Conservation (phyloP, 23 tunicate species). For the Aplidium turbinatum region DNA sequence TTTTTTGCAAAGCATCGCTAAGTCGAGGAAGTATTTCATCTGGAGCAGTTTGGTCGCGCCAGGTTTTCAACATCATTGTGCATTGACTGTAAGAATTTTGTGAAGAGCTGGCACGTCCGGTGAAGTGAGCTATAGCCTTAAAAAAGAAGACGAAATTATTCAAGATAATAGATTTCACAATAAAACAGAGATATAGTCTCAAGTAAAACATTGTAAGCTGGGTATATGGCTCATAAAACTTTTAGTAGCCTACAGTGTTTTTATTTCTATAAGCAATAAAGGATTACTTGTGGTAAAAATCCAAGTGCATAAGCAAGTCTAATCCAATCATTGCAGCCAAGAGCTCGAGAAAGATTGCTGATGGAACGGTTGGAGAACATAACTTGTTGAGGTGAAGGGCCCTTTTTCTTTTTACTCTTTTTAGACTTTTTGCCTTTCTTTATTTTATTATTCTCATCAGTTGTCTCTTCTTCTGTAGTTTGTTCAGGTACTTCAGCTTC, state of each 20-base stretch:
- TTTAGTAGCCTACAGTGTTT: too few relatives aligned
- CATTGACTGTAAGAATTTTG: slow-evolving; percentile 90
- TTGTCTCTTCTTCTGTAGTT: too few relatives aligned
- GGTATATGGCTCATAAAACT: too few relatives aligned
- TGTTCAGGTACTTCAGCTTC: too few relatives aligned
- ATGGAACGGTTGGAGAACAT: slow-evolving; percentile 49
- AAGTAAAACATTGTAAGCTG: too few relatives aligned
- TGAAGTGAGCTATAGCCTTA: slow-evolving; percentile 86
- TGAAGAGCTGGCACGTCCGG: slow-evolving; percentile 84
- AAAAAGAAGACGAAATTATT: too few relatives aligned
- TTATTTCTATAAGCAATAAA: too few relatives aligned
- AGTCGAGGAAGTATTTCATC: slow-evolving; percentile 81
- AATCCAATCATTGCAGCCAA: slow-evolving; percentile 78
- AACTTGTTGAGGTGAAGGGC: slow-evolving; percentile 28
- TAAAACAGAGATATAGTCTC: too few relatives aligned
- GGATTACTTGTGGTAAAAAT: slow-evolving; percentile 70
- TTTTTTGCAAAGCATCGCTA: slow-evolving; percentile 71
- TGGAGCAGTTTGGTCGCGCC: slow-evolving; percentile 62
- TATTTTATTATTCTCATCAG: slow-evolving; percentile 9
- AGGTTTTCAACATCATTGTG: slow-evolving; percentile 75
- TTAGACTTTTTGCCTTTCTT: slow-evolving; percentile 11
- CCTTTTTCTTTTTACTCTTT: slow-evolving; percentile 25
- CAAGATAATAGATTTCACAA: too few relatives aligned
- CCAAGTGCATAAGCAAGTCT: slow-evolving; percentile 81
- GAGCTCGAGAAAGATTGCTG: slow-evolving; percentile 62